Evolutionary conservation across 2,113 vertebrate genomes (phyloP).

Genomic region (Argyrosomus japonicus): DNA sequence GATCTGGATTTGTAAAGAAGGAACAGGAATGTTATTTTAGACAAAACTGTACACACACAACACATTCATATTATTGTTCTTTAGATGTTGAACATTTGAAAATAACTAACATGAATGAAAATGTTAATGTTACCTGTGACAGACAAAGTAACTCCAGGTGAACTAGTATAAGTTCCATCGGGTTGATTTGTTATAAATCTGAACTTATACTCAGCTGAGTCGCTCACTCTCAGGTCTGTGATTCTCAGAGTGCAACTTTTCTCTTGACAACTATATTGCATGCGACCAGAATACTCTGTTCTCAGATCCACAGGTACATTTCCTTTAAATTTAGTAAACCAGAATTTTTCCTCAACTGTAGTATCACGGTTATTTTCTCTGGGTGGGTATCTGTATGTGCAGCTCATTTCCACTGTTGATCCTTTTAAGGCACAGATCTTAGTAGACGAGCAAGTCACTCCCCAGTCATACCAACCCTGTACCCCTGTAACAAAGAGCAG

Average conservation of each 20-base stretch:
- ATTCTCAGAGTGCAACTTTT: slow-evolving; percentile 14
- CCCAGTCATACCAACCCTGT: neutral
- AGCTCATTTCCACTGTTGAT: slow-evolving; percentile 9
- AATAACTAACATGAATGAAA: neutral
- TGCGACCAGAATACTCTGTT: neutral
- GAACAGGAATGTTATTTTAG: neutral
- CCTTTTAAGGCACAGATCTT: slow-evolving; percentile 1
- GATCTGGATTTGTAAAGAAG: neutral
- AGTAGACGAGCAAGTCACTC: neutral
- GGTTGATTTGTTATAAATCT: neutral
- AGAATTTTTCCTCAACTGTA: neutral
- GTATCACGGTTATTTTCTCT: fast-evolving
- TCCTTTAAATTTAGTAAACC: neutral
- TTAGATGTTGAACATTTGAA: neutral
- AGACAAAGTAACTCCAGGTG: neutral
- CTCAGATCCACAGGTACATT: neutral
- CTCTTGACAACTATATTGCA: too few species aligned
- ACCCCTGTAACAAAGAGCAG: slow-evolving; percentile 8
- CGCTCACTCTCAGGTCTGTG: neutral
- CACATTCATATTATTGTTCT: neutral
- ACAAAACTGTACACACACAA: neutral
- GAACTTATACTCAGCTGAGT: neutral
- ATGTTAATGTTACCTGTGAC: slow-evolving; percentile 49
- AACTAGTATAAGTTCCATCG: neutral
- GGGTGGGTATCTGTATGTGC: neutral